Evolutionary conservation across 1,140 invertebrate genomes (phyloP).

Genomic region (Lepidurus apus): DNA sequence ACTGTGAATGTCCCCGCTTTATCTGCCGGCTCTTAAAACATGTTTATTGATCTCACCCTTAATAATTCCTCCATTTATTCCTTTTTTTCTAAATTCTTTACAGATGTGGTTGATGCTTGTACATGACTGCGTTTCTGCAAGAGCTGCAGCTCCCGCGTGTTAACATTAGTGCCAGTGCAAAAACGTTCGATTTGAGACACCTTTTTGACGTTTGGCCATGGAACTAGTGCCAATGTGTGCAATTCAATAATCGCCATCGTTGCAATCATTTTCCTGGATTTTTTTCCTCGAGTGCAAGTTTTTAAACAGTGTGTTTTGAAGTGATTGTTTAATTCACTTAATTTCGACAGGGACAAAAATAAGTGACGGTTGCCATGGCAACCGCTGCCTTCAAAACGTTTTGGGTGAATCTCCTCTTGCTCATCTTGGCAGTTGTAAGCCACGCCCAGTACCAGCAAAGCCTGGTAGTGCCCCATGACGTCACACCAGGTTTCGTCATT

Average conservation of each 20-base stretch:
- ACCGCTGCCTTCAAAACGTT: background rate
- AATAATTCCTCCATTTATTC: background rate
- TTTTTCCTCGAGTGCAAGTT: too few species aligned
- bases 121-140: background rate
- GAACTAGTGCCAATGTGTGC: background rate
- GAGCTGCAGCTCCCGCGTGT: background rate
- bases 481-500: conserved; percentile 37
- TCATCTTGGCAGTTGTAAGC: background rate
- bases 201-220: background rate
- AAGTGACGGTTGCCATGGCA: background rate
- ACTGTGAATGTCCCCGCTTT: too few species aligned
- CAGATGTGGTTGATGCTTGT: conserved; percentile 4
- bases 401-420: background rate
- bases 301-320: background rate
- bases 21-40: too few species aligned
- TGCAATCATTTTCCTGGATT: background rate
- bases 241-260: background rate
- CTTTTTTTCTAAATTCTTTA: background rate
- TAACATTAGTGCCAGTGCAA: background rate
- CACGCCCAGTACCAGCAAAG: conserved; percentile 32
- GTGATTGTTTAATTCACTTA: background rate
- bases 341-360: background rate
- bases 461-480: conserved; percentile 38
- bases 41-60: background rate
- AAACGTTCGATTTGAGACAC: background rate